These are phyloP conservation scores for Hyaena hyaena DNA, from an alignment of 2,113 vertebrate species.

Conservation along the genomic window DNA sequence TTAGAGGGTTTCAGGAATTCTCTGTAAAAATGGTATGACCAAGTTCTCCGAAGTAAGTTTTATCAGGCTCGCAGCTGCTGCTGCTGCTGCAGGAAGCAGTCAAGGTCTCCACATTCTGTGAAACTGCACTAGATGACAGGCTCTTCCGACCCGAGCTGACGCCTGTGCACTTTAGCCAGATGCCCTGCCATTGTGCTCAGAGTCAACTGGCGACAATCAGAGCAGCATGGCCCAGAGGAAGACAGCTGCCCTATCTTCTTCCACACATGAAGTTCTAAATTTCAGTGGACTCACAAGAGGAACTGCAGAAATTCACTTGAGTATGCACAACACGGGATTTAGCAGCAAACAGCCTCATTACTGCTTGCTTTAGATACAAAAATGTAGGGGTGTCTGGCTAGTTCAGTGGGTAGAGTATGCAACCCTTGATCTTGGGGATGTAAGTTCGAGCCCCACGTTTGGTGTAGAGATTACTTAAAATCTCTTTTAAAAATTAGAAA, in stretches of 20 bases:
- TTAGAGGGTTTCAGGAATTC: neutral
- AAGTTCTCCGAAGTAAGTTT: neutral
- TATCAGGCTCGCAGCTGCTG: neutral
- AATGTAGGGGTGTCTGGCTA: neutral
- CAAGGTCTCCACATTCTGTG: neutral
- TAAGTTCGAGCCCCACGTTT: neutral
- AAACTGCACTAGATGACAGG: neutral
- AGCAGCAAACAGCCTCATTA: neutral
- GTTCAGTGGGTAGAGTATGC: neutral
- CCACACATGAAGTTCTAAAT: neutral
- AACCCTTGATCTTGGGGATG: neutral
- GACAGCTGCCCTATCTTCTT: neutral
- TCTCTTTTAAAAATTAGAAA: neutral
- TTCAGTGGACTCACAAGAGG: neutral
- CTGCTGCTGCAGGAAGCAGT: neutral
- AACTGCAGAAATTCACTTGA: neutral
- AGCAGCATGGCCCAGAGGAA: neutral
- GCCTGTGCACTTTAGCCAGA: conserved; percentile 4
- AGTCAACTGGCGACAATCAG: neutral
- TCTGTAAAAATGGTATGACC: neutral
- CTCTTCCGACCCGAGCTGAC: neutral
- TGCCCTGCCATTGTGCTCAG: neutral
- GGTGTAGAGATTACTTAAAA: neutral
- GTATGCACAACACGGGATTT: neutral
- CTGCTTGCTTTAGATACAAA: conserved; percentile 8